Base-by-base conservation (phyloP, 2,113 vertebrate species). In the Plecotus auritus region DNA sequence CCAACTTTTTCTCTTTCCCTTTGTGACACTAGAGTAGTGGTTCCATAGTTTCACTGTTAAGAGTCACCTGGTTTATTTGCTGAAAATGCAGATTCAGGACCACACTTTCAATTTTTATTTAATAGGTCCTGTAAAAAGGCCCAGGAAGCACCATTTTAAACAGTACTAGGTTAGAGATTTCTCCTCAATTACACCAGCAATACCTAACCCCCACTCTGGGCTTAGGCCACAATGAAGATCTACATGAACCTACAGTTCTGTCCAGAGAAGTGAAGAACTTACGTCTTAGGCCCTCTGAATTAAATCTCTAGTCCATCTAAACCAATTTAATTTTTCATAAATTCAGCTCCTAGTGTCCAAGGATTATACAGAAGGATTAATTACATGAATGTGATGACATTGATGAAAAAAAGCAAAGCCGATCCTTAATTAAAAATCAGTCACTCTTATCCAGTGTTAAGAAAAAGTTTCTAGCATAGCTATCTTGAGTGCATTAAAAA, bases 11-110 rank as follows among this genome's bases (percentile, higher is more conserved):
- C 17, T 88, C 47, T 91, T 69, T 49, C 4, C 61, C 12, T 93
- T 91, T 92, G 45, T 93, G 67, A 88, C 59, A 40, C 85, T 30
- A 93, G 45, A 86, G 88, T 12, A 94, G 1, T 69, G 23, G 26
- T 85, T 94, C 16, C 40, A 4, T 93, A 90, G 91, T 85, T 95
- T 88, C 17, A 96, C 45, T 83, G 0, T 90, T 88, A 95, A 86
- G 28, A 74, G 67, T 89, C 47, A 64, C 35, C 30, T 72, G 35
- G 20, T 4, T 22, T 78, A 93, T 76, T 96, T 9, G 47, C 85
- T 93, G 69, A 84, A 93, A 87, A 86, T 91, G n/a, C 54, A 96
- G 67, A 37, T 90, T 76, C 42, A 93, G 70, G 22, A 37, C 49
- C 49, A 84, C 1, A 73, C 8, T 59, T 82, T 64, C 42, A 56